Conservation (phyloP, 2,797 vertebrate species). For the Stomatorhinus walkeri region DNA sequence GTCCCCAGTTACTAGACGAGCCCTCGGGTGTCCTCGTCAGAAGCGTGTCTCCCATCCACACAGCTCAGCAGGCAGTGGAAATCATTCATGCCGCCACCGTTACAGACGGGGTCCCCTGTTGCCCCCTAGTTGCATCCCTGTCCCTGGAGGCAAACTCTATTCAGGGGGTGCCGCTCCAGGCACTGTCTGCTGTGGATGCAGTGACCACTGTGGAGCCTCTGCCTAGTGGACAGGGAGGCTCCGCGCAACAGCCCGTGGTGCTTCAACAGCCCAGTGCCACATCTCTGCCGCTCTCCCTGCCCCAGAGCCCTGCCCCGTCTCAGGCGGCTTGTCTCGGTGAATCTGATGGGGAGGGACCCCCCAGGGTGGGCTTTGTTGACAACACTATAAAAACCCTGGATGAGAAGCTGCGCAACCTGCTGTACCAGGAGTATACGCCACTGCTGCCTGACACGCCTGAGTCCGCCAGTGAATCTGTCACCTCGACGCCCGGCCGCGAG, state of each 20-base stretch:
- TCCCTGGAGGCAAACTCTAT: conserved; percentile 57
- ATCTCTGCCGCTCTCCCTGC: conserved; percentile 40
- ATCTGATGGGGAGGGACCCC: conserved; percentile 79
- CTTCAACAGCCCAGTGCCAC: conserved; percentile 66
- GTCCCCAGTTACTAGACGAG: conserved; percentile 48
- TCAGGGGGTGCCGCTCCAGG: conserved; percentile 52
- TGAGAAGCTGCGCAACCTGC: conserved; percentile 88
- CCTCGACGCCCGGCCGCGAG: conserved; percentile 66
- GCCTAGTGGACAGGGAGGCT: conserved; percentile 42
- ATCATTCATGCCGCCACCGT: conserved; percentile 47
- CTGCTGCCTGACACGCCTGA: conserved; percentile 62
- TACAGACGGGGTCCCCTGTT: conserved; percentile 62
- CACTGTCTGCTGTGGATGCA: conserved; percentile 32
- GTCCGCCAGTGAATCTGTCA: conserved; percentile 74
- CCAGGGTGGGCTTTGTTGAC: conserved; percentile 84
- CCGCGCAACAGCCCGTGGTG: conserved; percentile 60
- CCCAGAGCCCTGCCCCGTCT: conserved; percentile 64
- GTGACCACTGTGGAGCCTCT: conserved; percentile 43
- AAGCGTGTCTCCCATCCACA: conserved; percentile 48
- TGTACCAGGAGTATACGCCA: conserved; percentile 82
- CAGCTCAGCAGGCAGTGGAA: conserved; percentile 49
- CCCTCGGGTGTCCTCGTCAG: conserved; percentile 43
- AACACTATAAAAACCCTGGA: conserved; percentile 93
- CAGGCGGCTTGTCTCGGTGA: conserved; percentile 66
- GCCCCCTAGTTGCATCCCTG: conserved; percentile 63